Base-by-base conservation (phyloP, 2,113 vertebrate species). In the Aspidoscelis tigris region DNA sequence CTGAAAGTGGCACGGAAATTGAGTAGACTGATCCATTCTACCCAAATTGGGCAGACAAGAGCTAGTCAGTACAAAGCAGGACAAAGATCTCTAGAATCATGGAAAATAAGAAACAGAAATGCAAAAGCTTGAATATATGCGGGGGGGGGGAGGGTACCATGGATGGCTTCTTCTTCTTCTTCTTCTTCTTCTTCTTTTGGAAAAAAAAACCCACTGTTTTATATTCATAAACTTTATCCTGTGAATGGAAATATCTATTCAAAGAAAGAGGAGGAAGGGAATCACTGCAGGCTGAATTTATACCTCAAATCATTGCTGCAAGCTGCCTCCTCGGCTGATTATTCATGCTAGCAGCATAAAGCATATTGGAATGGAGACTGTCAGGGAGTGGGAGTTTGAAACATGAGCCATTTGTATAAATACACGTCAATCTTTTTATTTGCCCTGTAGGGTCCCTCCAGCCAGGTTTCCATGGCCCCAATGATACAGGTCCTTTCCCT, bases 251-350 rank as follows among this genome's bases (percentile, higher is more conserved):
- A 79, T 2, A 66, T 3, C 11, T 2, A 61, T 1, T 69, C 64
- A 9, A 83, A 85, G 72, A 73, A 0, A 66, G 24, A 16, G 26
- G n/a, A 1, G 58, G 12, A 16, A 16, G 69, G 22, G 33, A 47
- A 58, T 44, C 55, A 16, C 47, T 50, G 44, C 8, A 75, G 77
- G 16, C 43, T 7, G 75, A 87, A 76, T 12, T 61, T 10, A 1
- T 66, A 74, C 21, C 5, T 84, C 58, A 84, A 84, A 74, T 73
- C 20, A 26, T 84, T 80, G 76, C 69, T 86, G 77, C 77, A 39
- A 44, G 86, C 68, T 76, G 0, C 10, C 80, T 8, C 26, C 43
- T 33, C 21, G 53, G 41, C 68, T 82, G 72, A 77, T 79, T 81
- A 2, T 1, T 89, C 7, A 82, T 86, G 20, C 4, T 80, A 22